phyloP scores from a whole-genome alignment of 1,140 invertebrate species.

The Argopecten irradians region DNA sequence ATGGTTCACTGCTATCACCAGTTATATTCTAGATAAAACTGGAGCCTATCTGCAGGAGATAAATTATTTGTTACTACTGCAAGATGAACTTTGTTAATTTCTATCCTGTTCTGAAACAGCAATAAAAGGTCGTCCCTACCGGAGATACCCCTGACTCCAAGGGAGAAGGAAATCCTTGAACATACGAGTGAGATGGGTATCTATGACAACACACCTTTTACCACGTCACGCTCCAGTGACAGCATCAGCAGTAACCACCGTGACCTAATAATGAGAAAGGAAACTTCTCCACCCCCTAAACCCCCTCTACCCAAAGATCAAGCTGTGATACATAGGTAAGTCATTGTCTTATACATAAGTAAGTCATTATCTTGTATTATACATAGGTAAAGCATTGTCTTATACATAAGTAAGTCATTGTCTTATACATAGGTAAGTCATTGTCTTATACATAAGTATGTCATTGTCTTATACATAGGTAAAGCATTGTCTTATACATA shows the following conservation, averaged over 20 bases:
- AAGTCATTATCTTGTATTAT: too few relatives aligned
- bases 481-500: too few relatives aligned
- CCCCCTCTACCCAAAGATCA: slow-evolving; percentile 85
- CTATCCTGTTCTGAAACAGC: slow-evolving; percentile 48
- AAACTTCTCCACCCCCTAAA: slow-evolving; percentile 85
- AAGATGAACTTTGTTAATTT: not conserved
- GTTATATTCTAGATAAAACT: not conserved
- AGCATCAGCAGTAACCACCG: slow-evolving; percentile 55
- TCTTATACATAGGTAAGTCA: too few relatives aligned
- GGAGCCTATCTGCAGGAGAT: not conserved
- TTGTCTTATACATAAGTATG: too few relatives aligned
- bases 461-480: too few relatives aligned
- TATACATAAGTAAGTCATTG: too few relatives aligned
- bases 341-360: not conserved
- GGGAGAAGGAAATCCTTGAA: slow-evolving; percentile 77
- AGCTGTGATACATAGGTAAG: slow-evolving; percentile 62
- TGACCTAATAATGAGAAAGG: slow-evolving; percentile 57
- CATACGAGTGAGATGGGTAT: slow-evolving; percentile 68
- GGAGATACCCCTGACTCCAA: slow-evolving; percentile 83
- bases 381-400: too few relatives aligned
- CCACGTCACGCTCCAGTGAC: slow-evolving; percentile 53
- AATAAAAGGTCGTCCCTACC: slow-evolving; percentile 84
- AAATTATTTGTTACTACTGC: not conserved
- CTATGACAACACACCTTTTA: slow-evolving; percentile 62
- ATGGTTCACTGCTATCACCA: not conserved